Base-by-base conservation (phyloP, 2,888 invertebrate genomes). In the Saturnia pavonia region DNA sequence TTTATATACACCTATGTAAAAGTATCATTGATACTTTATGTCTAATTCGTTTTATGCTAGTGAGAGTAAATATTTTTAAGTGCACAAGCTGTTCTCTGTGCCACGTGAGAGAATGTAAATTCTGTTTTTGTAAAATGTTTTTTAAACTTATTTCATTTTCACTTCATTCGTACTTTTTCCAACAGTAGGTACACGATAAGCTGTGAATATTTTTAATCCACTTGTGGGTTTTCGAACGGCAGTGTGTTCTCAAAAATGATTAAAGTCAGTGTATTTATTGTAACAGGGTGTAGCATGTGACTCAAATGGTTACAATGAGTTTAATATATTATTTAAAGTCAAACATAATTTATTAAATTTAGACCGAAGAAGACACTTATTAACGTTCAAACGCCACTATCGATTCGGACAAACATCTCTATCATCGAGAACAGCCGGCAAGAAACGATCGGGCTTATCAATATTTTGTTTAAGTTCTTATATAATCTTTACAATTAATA, bases 161-260 rank as follows among this genome's bases (percentile, higher is more conserved):
- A 25, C 25, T 60, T 60, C 57, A 60, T 27, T 27, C 27, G 27
- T 27, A 25, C 57, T 60, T 60, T 60, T 60, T 60, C 57, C 57
- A 60, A 25, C 48, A 16, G 19, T 43, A 60, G 8, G 19, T 60
- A 60, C 57, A 60, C 57, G 57, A 25, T 54, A 54, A 22, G 22
- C 27, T 27, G 25, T 57, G 57, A 14, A 27, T 60, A 60, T 60
- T 60, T 60, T 60, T 60, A 60, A 27, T 60, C 14, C 57, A 60
- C 14, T 25, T 60, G 27, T 25, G 27, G 27, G 27, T 27, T 27
- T 60, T 25, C 57, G 14, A 60, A 25, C 14, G 57, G 1, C 4
- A 60, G 11, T 60, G 25, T 25, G 25, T 11, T 14, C 1, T 60
- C 4, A 60, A 25, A 60, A 60, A 27, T 14, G 2, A 14, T 57